These are phyloP conservation scores for Orchesellides sinensis DNA, from an alignment of 2,888 invertebrate genomes.

Conservation along the genomic window DNA sequence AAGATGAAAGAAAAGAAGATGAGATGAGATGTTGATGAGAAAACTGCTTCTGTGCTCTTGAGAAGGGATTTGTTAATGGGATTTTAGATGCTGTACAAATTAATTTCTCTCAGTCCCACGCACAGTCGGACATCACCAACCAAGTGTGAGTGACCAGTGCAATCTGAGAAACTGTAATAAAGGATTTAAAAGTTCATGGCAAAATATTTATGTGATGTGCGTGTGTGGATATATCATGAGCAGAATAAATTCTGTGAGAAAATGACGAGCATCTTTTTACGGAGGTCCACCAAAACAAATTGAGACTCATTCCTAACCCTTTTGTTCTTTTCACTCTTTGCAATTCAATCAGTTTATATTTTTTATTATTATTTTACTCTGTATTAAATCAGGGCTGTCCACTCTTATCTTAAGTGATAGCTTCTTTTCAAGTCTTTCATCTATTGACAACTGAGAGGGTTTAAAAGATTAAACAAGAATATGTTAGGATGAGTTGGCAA, in stretches of 20 bases:
- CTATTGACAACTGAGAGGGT: not conserved
- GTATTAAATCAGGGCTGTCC: slow-evolving; percentile 65
- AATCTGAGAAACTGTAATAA: too few species aligned
- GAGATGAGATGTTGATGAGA: slow-evolving; percentile 55
- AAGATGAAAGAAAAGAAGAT: slow-evolving; percentile 33
- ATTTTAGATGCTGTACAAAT: slow-evolving; percentile 72
- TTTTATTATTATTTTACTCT: slow-evolving; percentile 5
- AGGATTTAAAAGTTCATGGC: slow-evolving; percentile 32
- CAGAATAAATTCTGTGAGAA: slow-evolving; percentile 68
- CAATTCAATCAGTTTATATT: slow-evolving; percentile 57
- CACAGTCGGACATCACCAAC: slow-evolving; percentile 71
- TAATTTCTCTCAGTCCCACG: slow-evolving; percentile 74
- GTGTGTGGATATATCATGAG: slow-evolving; percentile 53
- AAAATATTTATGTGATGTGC: slow-evolving; percentile 57
- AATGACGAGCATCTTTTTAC: slow-evolving; percentile 74
- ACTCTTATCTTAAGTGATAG: slow-evolving; percentile 61
- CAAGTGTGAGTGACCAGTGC: slow-evolving; percentile 30
- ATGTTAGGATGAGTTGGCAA: too few species aligned
- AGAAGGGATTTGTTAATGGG: slow-evolving; percentile 66
- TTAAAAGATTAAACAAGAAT: too few species aligned
- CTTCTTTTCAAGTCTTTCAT: slow-evolving; percentile 60
- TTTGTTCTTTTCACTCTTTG: slow-evolving; percentile 37
- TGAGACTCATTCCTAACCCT: slow-evolving; percentile 48
- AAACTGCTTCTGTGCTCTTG: slow-evolving; percentile 45
- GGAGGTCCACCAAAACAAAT: slow-evolving; percentile 21